Evolutionary conservation across 1,140 invertebrate species (phyloP).

Genomic region (Anoplophora glabripennis): DNA sequence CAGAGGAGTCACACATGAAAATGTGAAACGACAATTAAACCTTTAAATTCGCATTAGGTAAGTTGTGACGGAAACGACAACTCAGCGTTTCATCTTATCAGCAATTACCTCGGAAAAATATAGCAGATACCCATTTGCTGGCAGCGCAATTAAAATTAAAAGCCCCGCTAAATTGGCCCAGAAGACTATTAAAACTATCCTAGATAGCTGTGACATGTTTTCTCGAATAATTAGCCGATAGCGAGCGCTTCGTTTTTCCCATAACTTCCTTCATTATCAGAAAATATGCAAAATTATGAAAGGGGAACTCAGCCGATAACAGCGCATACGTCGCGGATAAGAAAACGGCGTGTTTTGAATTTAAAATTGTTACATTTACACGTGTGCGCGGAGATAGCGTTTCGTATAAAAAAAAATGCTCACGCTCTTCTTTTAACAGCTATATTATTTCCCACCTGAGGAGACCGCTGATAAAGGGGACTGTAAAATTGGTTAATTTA

Average conservation of each 20-base stretch:
- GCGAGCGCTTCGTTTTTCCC: constrained; percentile 24
- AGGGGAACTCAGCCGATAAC: constrained; percentile 24
- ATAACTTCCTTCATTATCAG: constrained; percentile 31
- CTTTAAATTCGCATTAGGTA: no score
- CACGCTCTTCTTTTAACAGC: no score
- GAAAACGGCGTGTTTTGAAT: constrained; percentile 26
- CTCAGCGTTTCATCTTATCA: no score
- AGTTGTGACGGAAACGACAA: no score
- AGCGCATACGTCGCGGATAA: constrained; percentile 19
- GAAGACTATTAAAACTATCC: constrained; percentile 30
- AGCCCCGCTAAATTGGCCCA: constrained; percentile 21
- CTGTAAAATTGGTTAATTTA: no score
- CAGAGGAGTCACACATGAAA: no score
- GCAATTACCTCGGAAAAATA: no score
- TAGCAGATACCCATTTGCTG: no score
- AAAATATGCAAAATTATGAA: constrained; percentile 34
- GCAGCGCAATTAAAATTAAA: constrained; percentile 14
- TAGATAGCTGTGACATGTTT: constrained; percentile 30
- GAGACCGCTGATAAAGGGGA: no score
- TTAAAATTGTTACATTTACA: constrained; percentile 16
- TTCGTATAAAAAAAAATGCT: no score
- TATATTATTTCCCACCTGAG: no score
- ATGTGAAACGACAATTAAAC: no score
- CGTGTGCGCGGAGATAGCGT: constrained; percentile 1
- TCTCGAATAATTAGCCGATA: constrained; percentile 34